A percentile compares a stretch with the other conserved stretches of the same genome.
phyloP scores from a whole-genome alignment of 2,797 vertebrate species.

The Pseudochirops corinnae region DNA sequence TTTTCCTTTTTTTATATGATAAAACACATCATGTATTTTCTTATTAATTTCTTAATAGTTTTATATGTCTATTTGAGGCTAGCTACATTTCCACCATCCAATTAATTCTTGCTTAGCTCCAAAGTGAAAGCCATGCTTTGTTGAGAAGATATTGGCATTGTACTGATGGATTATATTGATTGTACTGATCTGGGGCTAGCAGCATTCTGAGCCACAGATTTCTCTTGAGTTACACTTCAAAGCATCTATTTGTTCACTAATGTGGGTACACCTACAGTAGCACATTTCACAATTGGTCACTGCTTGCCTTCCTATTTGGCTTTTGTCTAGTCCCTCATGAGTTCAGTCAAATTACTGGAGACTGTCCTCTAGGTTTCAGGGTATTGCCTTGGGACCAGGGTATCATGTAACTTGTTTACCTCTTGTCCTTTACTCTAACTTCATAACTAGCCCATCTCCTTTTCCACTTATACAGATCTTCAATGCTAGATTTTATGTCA shows the following conservation, averaged over 20 bases:
- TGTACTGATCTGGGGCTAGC: neutral
- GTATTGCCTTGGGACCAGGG: neutral
- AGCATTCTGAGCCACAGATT: neutral
- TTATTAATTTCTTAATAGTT: neutral
- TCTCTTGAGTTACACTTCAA: neutral
- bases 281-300: neutral
- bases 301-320: neutral
- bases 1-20: neutral
- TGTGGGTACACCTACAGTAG: neutral
- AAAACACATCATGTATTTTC: neutral
- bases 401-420: neutral
- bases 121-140: neutral
- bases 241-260: neutral
- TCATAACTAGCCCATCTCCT: neutral
- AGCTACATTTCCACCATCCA: too few relatives aligned
- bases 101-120: neutral
- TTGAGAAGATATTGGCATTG: neutral
- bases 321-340: neutral
- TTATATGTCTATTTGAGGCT: neutral
- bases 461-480: neutral
- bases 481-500: neutral
- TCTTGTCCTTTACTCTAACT: neutral
- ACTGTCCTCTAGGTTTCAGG: neutral
- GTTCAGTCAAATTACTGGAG: neutral
- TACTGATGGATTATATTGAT: neutral